Conservation (phyloP, 23 tunicate species). For the Trididemnum nubilum region DNA sequence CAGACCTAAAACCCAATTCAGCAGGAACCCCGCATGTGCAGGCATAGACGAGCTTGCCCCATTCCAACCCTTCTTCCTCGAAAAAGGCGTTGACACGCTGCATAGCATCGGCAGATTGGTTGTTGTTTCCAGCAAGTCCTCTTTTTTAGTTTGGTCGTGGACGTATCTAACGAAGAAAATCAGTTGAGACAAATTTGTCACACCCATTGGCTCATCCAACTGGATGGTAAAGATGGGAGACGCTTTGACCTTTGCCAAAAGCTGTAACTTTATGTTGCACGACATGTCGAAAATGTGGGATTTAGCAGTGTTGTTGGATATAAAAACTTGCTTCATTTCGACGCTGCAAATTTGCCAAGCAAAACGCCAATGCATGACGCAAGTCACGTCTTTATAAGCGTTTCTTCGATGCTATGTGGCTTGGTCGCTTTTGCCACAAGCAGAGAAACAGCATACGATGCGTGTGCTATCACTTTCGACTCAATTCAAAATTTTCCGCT, state of each 20-base stretch:
- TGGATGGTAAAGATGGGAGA: constrained; percentile 46
- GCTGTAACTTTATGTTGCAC: constrained; percentile 42
- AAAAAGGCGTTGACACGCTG: constrained; percentile 48
- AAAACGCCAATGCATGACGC: constrained; percentile 39
- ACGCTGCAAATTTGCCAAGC: constrained; percentile 41
- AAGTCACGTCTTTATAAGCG: constrained; percentile 17
- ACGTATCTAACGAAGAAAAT: constrained; percentile 41
- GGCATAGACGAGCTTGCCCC: constrained; percentile 34
- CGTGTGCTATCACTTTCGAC: constrained; percentile 24
- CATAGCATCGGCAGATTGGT: constrained; percentile 50
- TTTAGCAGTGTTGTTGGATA: constrained; percentile 43
- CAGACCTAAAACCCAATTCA: constrained; percentile 47
- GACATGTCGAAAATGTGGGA: constrained; percentile 41
- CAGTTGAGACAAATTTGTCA: constrained; percentile 36
- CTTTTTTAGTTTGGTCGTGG: constrained; percentile 47
- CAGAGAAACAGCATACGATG: constrained; percentile 28
- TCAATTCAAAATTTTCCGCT: constrained; percentile 8
- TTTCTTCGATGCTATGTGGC: constrained; percentile 15
- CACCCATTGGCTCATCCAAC: constrained; percentile 44
- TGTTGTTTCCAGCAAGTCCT: constrained; percentile 59
- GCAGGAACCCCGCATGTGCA: constrained; percentile 51
- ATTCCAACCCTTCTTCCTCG: constrained; percentile 41
- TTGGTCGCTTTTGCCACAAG: constrained; percentile 12
- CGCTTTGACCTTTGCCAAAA: no score
- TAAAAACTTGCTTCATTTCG: constrained; percentile 13